Percentiles rank a stretch among this genome's conserved stretches.
These are phyloP conservation scores for Aptenodytes patagonicus DNA, from an alignment of 2,113 vertebrate species.

Conservation along the genomic window DNA sequence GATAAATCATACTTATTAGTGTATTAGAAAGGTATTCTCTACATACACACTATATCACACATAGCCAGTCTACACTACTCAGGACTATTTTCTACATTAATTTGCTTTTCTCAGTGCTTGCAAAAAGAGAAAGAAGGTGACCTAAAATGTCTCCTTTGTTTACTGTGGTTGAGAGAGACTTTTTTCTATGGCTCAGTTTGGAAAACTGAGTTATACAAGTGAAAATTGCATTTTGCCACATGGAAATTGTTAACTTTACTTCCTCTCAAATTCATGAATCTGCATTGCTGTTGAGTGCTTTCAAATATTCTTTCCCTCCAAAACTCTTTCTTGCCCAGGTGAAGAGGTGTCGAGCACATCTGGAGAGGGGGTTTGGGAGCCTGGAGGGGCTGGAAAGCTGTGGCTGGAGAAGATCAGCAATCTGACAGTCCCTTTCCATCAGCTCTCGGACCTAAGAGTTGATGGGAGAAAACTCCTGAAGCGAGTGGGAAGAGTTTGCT, in stretches of 20 bases:
- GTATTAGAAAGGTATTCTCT: neutral
- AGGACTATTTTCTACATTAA: neutral
- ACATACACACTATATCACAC: neutral
- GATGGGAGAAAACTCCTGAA: neutral
- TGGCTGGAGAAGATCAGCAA: neutral
- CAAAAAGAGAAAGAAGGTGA: neutral
- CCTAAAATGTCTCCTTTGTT: neutral
- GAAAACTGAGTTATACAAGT: neutral
- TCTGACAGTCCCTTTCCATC: neutral
- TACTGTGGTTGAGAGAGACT: neutral
- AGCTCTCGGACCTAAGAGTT: fast-evolving
- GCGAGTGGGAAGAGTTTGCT: neutral
- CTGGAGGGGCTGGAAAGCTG: neutral
- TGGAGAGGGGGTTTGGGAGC: neutral
- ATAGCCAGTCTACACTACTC: neutral
- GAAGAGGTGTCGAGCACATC: no score
- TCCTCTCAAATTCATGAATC: neutral
- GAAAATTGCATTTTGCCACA: neutral
- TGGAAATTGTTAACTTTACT: neutral
- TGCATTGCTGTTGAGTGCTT: no score
- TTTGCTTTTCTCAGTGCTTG: neutral
- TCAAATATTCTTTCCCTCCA: neutral
- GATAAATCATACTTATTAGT: neutral
- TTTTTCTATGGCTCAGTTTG: neutral
- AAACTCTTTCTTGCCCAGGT: neutral